Evolutionary conservation across 1,140 invertebrate species (phyloP).

Genomic region (Macrocentrus cingulum): DNA sequence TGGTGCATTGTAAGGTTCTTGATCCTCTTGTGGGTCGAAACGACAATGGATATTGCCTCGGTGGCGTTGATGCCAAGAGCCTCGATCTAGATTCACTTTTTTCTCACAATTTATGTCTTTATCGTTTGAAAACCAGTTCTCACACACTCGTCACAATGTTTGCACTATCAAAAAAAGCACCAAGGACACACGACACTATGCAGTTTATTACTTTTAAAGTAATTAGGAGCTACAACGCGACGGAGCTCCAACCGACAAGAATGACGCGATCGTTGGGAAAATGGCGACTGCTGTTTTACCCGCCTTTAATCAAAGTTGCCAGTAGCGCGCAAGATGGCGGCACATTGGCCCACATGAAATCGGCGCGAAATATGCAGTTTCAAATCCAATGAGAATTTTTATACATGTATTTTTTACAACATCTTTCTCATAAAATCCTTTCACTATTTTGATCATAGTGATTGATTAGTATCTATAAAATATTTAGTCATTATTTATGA

Average conservation of each 20-base stretch:
- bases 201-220: no score
- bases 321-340: no score
- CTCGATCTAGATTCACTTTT: constrained; percentile 24
- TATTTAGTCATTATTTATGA: no score
- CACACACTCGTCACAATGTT: constrained; percentile 1
- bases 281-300: not conserved
- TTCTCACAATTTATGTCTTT: constrained; percentile 20
- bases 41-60: constrained; percentile 18
- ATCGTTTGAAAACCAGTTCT: constrained; percentile 21
- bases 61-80: constrained; percentile 19
- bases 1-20: constrained; percentile 11
- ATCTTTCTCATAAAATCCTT: no score
- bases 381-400: no score
- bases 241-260: not conserved
- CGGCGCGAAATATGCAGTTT: no score
- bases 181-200: not conserved
- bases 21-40: constrained; percentile 3
- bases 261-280: not conserved
- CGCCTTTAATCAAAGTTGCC: not conserved
- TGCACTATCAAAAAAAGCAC: not conserved
- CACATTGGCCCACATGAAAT: no score
- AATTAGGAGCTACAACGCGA: no score
- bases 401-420: no score
- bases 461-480: no score
- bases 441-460: no score